Percentiles rank a stretch among this genome's conserved stretches.
Evolutionary conservation across 2,113 vertebrate genomes (phyloP).

Genomic region (Octodon degus): DNA sequence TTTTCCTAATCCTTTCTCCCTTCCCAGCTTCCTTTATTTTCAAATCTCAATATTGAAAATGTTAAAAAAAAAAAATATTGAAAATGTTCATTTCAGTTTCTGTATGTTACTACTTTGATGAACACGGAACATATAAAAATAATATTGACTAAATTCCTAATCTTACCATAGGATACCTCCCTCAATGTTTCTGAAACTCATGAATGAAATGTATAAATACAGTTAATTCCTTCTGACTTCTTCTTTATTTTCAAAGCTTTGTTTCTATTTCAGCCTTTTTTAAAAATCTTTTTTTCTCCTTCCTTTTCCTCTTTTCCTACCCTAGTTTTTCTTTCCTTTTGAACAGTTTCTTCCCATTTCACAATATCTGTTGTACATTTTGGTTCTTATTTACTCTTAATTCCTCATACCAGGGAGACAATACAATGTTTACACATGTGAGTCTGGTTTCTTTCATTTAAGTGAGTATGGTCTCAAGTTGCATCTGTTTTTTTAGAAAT

Average conservation of each 20-base stretch:
- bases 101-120: not conserved
- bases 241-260: not conserved
- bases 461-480: not conserved
- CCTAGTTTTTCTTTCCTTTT: not conserved
- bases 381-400: not conserved
- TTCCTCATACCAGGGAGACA: not conserved
- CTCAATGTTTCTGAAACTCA: conserved; percentile 7
- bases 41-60: too few relatives aligned
- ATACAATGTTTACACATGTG: not conserved
- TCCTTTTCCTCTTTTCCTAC: not conserved
- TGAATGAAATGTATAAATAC: not conserved
- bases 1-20: not conserved
- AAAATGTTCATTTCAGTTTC: conserved; percentile 47
- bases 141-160: conserved; percentile 23
- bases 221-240: conserved; percentile 8
- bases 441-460: not conserved
- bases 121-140: not conserved
- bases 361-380: not conserved
- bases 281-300: not conserved
- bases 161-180: not conserved
- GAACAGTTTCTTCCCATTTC: not conserved
- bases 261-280: not conserved
- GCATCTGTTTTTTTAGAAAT: not conserved
- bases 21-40: not conserved
- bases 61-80: too few relatives aligned